Percentiles rank a stretch among this genome's conserved stretches.
Evolutionary conservation across 2,888 invertebrate genomes (phyloP).

Genomic region (Leptinotarsa peninsularis): DNA sequence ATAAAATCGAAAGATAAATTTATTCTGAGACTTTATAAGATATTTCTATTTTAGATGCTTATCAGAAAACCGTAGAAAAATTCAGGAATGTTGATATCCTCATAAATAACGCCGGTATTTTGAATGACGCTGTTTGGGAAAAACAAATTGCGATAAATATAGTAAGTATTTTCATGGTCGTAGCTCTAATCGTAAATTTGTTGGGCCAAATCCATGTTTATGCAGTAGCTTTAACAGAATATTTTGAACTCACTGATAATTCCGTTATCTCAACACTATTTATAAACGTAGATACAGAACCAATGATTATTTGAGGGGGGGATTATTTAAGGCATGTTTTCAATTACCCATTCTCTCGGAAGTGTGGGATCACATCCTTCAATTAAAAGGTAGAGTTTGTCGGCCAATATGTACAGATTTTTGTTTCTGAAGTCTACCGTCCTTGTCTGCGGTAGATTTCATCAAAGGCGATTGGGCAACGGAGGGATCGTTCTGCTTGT

Average conservation of each 20-base stretch:
- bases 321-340: neutral
- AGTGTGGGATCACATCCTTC: too few species aligned
- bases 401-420: too few species aligned
- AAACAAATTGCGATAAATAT: conserved; percentile 49
- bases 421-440: too few species aligned
- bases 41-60: conserved; percentile 47
- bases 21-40: neutral
- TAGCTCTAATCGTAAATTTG: too few species aligned
- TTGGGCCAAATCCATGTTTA: too few species aligned
- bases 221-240: too few species aligned
- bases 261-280: too few species aligned
- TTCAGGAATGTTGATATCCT: conserved; percentile 51
- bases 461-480: too few species aligned
- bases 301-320: neutral
- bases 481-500: too few species aligned
- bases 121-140: conserved; percentile 50
- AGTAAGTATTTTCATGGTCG: conserved; percentile 40
- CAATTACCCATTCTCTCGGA: neutral
- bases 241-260: too few species aligned
- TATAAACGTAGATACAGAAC: neutral
- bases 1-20: neutral
- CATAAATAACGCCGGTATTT: conserved; percentile 52
- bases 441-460: too few species aligned
- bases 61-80: conserved; percentile 47
- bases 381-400: too few species aligned